These are phyloP conservation scores for Sarcophaga carnaria DNA, from an alignment of 2,888 invertebrate genomes.

Conservation along the genomic window DNA sequence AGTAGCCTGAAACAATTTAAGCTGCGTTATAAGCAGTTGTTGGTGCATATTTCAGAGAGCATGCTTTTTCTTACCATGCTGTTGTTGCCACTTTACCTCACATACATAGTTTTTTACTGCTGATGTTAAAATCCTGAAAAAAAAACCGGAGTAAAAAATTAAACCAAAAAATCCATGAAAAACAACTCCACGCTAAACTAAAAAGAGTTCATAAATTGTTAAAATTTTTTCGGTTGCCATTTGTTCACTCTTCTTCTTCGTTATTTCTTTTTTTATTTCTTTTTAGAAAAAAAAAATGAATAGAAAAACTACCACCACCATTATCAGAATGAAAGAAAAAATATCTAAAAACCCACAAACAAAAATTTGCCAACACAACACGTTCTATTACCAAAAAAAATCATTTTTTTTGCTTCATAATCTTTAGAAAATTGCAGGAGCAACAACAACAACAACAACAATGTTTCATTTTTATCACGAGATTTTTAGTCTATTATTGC, in stretches of 20 bases:
- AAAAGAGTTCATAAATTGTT: no score
- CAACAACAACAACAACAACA: not conserved
- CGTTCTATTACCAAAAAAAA: not conserved
- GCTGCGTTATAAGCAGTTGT: no score
- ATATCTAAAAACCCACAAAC: constrained; percentile 17
- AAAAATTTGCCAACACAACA: constrained; percentile 13
- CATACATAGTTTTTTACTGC: not conserved
- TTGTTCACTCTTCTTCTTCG: not conserved
- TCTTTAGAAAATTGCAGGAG: not conserved
- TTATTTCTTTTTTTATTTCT: not conserved
- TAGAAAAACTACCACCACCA: constrained; percentile 12
- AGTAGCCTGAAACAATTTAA: no score
- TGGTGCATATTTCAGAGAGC: no score
- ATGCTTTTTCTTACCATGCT: no score
- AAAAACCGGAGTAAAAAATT: not conserved
- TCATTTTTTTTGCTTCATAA: constrained; percentile 15
- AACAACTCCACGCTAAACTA: no score
- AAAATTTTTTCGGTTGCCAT: no score
- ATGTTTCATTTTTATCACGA: constrained; percentile 9
- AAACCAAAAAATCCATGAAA: not conserved
- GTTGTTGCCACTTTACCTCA: not conserved
- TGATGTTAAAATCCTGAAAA: not conserved
- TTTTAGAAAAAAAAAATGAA: not conserved
- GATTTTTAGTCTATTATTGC: not conserved
- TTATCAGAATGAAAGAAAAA: constrained; percentile 18